phyloP scores from a whole-genome alignment of 1,140 invertebrate genomes.

The Maniola jurtina region DNA sequence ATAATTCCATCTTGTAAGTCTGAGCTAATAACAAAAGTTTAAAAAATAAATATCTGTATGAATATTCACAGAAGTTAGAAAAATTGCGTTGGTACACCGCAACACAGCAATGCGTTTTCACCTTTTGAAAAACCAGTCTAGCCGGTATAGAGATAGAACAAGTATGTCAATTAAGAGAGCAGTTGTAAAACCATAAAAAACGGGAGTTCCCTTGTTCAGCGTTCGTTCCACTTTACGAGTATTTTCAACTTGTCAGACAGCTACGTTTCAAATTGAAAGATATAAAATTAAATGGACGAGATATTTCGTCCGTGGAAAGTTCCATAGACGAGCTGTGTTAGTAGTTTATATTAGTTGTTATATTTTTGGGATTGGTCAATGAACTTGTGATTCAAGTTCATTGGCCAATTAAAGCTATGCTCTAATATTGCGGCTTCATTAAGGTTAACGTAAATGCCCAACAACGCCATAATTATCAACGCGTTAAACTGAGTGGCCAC shows the following conservation, averaged over 20 bases:
- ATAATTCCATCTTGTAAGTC: too few relatives aligned
- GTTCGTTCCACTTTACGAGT: neutral
- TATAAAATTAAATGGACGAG: conserved; percentile 1
- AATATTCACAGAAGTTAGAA: too few relatives aligned
- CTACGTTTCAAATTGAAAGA: neutral
- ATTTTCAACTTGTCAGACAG: neutral
- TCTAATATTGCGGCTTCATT: too few relatives aligned
- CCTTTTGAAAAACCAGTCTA: neutral
- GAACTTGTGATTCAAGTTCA: neutral
- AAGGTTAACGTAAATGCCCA: too few relatives aligned
- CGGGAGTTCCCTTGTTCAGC: neutral
- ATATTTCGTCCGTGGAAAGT: neutral
- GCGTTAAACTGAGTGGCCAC: too few relatives aligned
- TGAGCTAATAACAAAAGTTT: too few relatives aligned
- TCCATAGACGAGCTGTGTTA: neutral
- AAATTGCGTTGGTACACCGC: too few relatives aligned
- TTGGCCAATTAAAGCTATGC: too few relatives aligned
- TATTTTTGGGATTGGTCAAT: neutral
- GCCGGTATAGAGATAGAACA: neutral
- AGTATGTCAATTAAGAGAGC: neutral
- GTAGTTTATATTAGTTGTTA: too few relatives aligned
- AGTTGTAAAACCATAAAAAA: neutral
- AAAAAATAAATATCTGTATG: too few relatives aligned
- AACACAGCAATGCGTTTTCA: too few relatives aligned
- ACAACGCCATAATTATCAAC: too few relatives aligned